phyloP scores from a whole-genome alignment of 2,797 vertebrate genomes.

The Gadopsis bispinosus region DNA sequence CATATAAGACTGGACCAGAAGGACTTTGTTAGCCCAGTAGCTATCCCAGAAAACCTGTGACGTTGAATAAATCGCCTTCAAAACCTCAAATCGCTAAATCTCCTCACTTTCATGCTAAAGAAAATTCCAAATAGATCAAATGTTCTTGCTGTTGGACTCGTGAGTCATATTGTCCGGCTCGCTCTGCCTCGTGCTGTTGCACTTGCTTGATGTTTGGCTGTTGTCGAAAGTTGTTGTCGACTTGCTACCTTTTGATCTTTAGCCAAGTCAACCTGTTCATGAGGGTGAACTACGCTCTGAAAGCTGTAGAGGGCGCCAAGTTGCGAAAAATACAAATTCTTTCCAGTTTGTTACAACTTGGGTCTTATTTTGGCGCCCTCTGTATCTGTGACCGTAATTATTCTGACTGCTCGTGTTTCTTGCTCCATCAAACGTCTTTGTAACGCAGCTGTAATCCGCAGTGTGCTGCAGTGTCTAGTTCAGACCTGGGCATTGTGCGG shows the following conservation, averaged over 20 bases:
- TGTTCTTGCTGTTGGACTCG: no score
- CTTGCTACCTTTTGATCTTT: no score
- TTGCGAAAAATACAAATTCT: no score
- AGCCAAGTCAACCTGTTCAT: no score
- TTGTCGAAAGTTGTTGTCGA: no score
- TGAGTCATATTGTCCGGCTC: no score
- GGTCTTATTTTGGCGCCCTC: neutral
- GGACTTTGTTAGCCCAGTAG: neutral
- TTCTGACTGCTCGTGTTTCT: neutral
- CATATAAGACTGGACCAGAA: neutral
- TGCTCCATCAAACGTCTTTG: neutral
- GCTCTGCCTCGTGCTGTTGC: no score
- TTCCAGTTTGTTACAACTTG: neutral
- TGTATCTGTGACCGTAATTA: neutral
- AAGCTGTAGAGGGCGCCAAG: no score
- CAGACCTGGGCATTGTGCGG: no score
- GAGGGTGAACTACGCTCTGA: no score
- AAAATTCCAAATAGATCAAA: neutral
- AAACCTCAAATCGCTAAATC: neutral
- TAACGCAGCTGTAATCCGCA: neutral
- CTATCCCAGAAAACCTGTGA: neutral
- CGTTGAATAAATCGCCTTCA: conserved; percentile 1
- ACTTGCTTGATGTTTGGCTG: no score
- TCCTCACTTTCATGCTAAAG: neutral
- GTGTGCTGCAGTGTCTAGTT: neutral